Evolutionary conservation across 2,797 vertebrate species (phyloP).

Genomic region (Crypturellus tataupa): DNA sequence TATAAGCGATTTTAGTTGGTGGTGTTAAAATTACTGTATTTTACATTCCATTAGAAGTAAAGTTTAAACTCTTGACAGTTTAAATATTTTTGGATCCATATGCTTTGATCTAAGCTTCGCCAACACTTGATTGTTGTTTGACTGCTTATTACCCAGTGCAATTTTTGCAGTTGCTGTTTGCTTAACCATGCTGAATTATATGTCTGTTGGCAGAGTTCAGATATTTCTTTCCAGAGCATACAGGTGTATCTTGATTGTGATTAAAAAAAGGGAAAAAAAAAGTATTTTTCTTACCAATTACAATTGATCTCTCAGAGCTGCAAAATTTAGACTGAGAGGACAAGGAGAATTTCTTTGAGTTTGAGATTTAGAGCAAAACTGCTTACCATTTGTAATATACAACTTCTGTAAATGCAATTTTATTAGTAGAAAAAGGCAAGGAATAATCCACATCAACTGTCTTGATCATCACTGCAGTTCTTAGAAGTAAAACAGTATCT

Average conservation of each 20-base stretch:
- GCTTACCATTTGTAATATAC: not conserved
- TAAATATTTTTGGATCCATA: not conserved
- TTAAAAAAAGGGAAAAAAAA: not conserved
- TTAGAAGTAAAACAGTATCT: not conserved
- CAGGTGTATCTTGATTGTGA: not conserved
- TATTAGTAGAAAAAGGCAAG: not conserved
- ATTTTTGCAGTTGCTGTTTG: not conserved
- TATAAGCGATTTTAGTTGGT: constrained; percentile 29
- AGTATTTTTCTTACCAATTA: not conserved
- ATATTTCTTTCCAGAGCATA: not conserved
- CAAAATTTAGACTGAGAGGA: not conserved
- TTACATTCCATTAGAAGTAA: not conserved
- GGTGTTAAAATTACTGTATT: not conserved
- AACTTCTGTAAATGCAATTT: not conserved
- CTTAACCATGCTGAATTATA: not conserved
- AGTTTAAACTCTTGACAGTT: not conserved
- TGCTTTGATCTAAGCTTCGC: not conserved
- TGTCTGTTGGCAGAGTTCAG: not conserved
- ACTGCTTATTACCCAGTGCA: not conserved
- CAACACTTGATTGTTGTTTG: not conserved
- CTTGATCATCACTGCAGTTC: not conserved
- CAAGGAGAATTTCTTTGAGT: not conserved
- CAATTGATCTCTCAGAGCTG: constrained; percentile 12
- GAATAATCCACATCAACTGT: not conserved
- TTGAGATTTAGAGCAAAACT: not conserved